These are phyloP conservation scores for Procambarus virginalis DNA, from an alignment of 1,140 invertebrate species.

Conservation along the genomic window DNA sequence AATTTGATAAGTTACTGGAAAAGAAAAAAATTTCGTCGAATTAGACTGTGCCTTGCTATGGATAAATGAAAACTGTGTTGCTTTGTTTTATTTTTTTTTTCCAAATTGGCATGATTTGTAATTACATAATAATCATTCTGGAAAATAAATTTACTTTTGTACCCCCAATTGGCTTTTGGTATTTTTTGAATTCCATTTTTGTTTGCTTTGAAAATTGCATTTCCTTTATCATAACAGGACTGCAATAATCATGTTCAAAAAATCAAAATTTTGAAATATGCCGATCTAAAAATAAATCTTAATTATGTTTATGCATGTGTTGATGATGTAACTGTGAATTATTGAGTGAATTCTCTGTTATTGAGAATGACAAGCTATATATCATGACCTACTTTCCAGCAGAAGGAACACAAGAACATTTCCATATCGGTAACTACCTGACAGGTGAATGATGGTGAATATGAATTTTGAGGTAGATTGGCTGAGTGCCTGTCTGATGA, in stretches of 20 bases:
- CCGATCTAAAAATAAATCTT: not conserved
- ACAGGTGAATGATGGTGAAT: not conserved
- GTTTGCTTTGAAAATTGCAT: not conserved
- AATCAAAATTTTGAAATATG: conserved; percentile 6
- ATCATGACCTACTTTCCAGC: not conserved
- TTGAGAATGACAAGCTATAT: not conserved
- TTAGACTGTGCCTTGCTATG: conserved; percentile 66
- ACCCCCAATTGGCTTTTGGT: conserved; percentile 62
- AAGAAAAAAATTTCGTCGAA: conserved; percentile 50
- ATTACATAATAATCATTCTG: conserved; percentile 49
- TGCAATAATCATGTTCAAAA: not conserved
- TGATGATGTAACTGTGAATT: not conserved
- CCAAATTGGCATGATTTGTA: conserved; percentile 66
- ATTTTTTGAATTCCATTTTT: conserved; percentile 48
- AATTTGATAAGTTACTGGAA: conserved; percentile 42
- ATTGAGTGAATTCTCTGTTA: not conserved
- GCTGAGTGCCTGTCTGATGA: not conserved
- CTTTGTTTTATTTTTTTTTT: conserved; percentile 50
- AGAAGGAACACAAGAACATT: not conserved
- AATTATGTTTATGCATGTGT: not conserved
- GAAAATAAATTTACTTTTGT: conserved; percentile 67
- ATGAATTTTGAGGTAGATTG: not conserved
- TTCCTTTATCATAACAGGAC: not conserved
- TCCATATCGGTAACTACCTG: not conserved
- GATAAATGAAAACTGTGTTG: conserved; percentile 57